Percentiles rank a stretch among this genome's conserved stretches.
phyloP scores from a whole-genome alignment of 2,888 invertebrate species.

The Lypha dubia region DNA sequence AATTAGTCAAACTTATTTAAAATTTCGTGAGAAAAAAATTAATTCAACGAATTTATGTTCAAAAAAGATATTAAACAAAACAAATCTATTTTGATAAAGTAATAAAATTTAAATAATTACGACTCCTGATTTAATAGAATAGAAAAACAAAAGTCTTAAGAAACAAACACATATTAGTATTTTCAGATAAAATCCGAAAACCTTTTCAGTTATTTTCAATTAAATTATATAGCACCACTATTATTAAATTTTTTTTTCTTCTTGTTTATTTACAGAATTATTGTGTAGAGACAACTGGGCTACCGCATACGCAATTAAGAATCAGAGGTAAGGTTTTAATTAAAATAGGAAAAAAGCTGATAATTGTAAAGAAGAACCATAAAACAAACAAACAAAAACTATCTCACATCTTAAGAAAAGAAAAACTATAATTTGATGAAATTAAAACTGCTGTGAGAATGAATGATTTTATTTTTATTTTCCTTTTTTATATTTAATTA shows the following conservation, averaged over 20 bases:
- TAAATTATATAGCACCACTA: slow-evolving; percentile 42
- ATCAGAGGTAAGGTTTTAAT: slow-evolving; percentile 63
- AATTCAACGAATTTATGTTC: neutral
- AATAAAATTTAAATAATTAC: neutral
- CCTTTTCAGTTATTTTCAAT: neutral
- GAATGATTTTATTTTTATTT: slow-evolving; percentile 3
- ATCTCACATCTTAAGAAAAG: slow-evolving; percentile 26
- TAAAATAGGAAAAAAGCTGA: slow-evolving; percentile 11
- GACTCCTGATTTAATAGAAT: neutral
- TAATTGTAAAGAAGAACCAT: neutral
- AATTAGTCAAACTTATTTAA: neutral
- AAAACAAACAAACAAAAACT: neutral
- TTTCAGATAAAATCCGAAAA: neutral
- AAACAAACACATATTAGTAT: slow-evolving; percentile 6
- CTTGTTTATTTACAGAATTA: slow-evolving; percentile 51
- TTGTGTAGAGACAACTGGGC: neutral
- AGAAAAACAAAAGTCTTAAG: slow-evolving; percentile 41
- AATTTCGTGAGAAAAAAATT: neutral
- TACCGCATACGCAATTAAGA: slow-evolving; percentile 34
- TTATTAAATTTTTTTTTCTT: slow-evolving; percentile 37
- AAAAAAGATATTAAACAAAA: neutral
- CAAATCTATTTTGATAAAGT: neutral
- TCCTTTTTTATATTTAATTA: neutral
- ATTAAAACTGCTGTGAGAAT: slow-evolving; percentile 55
- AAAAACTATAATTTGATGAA: slow-evolving; percentile 30